Evolutionary conservation across 92 coral and sea anemone genomes (phyloP), one percentile per base, ranked within the genome.

Genomic region (Phymanthus crucifer): DNA sequence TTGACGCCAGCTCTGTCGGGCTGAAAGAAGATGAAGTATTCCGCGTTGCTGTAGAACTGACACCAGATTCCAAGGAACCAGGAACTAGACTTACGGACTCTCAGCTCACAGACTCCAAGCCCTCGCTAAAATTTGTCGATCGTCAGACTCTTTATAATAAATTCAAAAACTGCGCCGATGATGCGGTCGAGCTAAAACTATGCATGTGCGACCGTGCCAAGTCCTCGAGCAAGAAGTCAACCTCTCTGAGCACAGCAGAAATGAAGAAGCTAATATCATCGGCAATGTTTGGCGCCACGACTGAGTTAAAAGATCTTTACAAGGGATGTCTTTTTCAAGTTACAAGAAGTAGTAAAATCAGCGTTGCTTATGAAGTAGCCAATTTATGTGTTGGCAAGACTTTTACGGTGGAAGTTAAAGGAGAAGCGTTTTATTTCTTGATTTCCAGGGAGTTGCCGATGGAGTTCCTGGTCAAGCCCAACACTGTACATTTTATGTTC

Each of bases 141-240:
- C 83, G 83, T 17, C 83, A 79, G 45, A 67, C 83, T 4, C 26
- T 47, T 17, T 79, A 79, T 72, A 79, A 52, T 48, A 79, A 79
- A 48, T 82, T 83, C 68, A 65, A 72, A 58, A 29, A 78, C 17
- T 94, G 98, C 43, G 85, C 84, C 12, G 94, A 91, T 27, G 73
- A 81, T 6, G 76, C 87, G 19, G 93, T 94, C 40, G 98, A 91
- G 32, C 58, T 87, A 74, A 88, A 92, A 75, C 92, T 94, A 10
- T 94, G 98, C 40, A 76, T 89, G 24, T 94, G 98, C 58, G 81
- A 78, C 66, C 71, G 71, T 37, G 57, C 52, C 10, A 69, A 67
- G 17, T 11, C 45, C 19, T 31, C 45, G 1, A 68, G 35, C 36
- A 34, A 35, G 1, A 29, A 14, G 6, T 43, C 48, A 23, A 3